A percentile compares a stretch with the other conserved stretches of the same genome.
Evolutionary conservation across 2,888 invertebrate genomes (phyloP).

Genomic region (Brenthis hecate): DNA sequence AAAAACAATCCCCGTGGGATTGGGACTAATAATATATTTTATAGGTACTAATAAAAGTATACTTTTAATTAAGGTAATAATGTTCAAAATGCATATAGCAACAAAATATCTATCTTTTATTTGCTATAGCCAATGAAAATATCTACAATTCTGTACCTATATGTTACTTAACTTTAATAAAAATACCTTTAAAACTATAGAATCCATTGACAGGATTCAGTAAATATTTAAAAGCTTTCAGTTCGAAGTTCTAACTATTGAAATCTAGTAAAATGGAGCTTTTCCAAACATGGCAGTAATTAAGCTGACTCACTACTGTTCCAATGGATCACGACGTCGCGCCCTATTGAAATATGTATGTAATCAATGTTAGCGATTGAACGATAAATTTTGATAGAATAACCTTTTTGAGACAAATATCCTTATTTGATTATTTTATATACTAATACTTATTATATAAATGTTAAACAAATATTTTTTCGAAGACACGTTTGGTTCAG

Average conservation of each 20-base stretch:
- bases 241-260: constrained; percentile 5
- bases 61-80: too few relatives aligned
- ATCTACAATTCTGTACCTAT: too few relatives aligned
- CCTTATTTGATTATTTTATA: background rate
- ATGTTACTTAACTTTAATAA: too few relatives aligned
- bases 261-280: constrained; percentile 17
- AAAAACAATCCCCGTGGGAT: too few relatives aligned
- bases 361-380: constrained; percentile 26
- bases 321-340: constrained; percentile 12
- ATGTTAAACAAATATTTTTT: too few relatives aligned
- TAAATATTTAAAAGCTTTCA: constrained; percentile 13
- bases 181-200: background rate
- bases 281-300: constrained; percentile 25
- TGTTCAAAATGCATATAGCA: too few relatives aligned
- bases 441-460: too few relatives aligned
- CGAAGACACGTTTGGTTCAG: too few relatives aligned
- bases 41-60: too few relatives aligned
- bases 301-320: constrained; percentile 32
- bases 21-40: too few relatives aligned
- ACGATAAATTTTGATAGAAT: constrained; percentile 21
- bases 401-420: constrained; percentile 5
- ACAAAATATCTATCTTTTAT: too few relatives aligned
- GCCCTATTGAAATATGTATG: constrained; percentile 21
- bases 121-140: too few relatives aligned
- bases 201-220: background rate